A percentile compares a stretch with the other conserved stretches of the same genome.
Evolutionary conservation across 2,113 vertebrate species (phyloP).

Genomic region (Garra rufa): DNA sequence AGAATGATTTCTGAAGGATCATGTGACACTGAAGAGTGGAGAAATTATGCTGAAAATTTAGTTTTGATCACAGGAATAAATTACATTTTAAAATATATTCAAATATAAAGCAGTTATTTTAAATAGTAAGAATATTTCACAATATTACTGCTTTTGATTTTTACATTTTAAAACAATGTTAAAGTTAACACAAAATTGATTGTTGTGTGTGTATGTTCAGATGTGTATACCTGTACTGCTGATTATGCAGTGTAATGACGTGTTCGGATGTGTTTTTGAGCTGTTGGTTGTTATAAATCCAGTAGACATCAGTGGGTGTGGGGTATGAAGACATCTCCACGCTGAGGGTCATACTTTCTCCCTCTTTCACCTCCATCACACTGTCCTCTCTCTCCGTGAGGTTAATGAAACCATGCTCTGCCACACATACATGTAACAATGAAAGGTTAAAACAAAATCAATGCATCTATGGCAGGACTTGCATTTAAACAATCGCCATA

Average conservation of each 20-base stretch:
- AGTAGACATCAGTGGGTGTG: conserved; percentile 76
- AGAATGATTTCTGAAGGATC: too few relatives aligned
- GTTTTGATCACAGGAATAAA: too few relatives aligned
- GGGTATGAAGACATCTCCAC: conserved; percentile 90
- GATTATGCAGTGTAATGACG: conserved; percentile 80
- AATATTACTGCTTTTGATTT: background rate
- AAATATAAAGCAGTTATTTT: too few relatives aligned
- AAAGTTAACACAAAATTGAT: background rate
- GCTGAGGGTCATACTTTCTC: conserved; percentile 86
- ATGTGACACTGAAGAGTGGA: too few relatives aligned
- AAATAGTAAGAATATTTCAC: too few relatives aligned
- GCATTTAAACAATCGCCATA: background rate
- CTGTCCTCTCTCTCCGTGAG: conserved; percentile 77
- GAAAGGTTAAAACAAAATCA: background rate
- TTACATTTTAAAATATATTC: too few relatives aligned
- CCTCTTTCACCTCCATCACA: conserved; percentile 84
- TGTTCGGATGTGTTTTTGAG: conserved; percentile 89
- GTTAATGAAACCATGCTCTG: conserved; percentile 90
- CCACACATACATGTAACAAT: conserved; percentile 2
- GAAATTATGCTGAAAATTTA: too few relatives aligned
- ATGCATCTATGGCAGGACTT: background rate
- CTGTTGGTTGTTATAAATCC: conserved; percentile 84
- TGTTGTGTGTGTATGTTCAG: background rate
- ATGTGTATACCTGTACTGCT: conserved; percentile 83
- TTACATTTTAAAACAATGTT: background rate